Conservation (phyloP, 2,888 invertebrate genomes). For the Plagodis pulveraria region DNA sequence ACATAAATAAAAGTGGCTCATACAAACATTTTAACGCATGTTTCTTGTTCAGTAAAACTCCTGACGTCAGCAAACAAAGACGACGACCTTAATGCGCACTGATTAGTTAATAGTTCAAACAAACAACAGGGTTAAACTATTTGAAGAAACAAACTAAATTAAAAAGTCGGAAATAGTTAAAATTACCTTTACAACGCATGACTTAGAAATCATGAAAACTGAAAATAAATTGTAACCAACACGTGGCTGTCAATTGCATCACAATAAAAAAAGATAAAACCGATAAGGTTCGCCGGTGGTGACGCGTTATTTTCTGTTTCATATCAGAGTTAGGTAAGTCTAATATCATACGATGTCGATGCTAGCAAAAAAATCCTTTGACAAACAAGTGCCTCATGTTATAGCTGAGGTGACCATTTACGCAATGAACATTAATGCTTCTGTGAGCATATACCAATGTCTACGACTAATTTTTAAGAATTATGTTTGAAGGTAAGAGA, state of each 20-base stretch:
- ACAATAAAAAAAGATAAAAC: constrained; percentile 10
- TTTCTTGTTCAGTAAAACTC: not conserved
- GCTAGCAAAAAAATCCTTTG: no score
- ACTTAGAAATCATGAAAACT: constrained; percentile 1
- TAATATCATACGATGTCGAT: no score
- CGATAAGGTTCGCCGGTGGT: not conserved
- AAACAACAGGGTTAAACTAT: no score
- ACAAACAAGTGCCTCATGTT: no score
- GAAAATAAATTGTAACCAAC: constrained; percentile 1
- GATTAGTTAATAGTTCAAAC: constrained; percentile 7
- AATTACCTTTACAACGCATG: not conserved
- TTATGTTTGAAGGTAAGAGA: no score
- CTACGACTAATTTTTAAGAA: no score
- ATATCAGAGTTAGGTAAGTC: not conserved
- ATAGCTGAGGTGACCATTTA: no score
- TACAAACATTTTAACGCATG: not conserved
- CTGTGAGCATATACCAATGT: no score
- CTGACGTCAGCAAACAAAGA: constrained; percentile 28
- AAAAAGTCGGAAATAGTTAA: not conserved
- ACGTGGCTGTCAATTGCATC: constrained; percentile 21
- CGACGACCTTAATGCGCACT: constrained; percentile 51
- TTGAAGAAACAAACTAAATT: not conserved
- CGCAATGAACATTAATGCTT: no score
- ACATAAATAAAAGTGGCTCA: not conserved
- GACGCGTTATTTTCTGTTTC: not conserved